Evolutionary conservation across 2,888 invertebrate genomes (phyloP).

Genomic region (Resseliella maxima): DNA sequence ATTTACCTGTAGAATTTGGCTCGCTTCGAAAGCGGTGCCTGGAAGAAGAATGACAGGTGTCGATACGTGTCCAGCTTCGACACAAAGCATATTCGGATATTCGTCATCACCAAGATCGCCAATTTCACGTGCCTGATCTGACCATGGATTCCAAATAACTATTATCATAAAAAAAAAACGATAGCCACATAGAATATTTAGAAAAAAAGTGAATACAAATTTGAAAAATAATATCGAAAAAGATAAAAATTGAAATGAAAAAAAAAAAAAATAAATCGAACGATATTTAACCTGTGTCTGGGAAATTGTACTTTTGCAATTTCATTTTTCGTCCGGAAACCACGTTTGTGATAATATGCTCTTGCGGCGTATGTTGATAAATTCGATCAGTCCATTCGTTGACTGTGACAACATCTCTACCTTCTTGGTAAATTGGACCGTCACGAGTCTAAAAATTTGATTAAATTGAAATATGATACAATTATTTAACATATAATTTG

Average conservation of each 20-base stretch:
- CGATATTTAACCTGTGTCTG: slow-evolving; percentile 79
- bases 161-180: slow-evolving; percentile 59
- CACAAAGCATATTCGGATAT: slow-evolving; percentile 96
- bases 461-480: no score
- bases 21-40: slow-evolving; percentile 91
- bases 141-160: slow-evolving; percentile 98
- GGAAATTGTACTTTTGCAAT: slow-evolving; percentile 93
- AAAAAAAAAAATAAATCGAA: not conserved
- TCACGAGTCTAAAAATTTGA: slow-evolving; percentile 79
- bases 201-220: no score
- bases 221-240: slow-evolving; percentile 30
- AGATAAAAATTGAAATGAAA: no score
- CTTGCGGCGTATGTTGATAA: slow-evolving; percentile 92
- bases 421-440: slow-evolving; percentile 88
- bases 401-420: slow-evolving; percentile 88
- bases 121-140: slow-evolving; percentile 91
- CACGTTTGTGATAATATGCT: slow-evolving; percentile 92
- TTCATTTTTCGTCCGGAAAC: slow-evolving; percentile 92
- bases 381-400: slow-evolving; percentile 84
- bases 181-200: no score
- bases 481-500: no score
- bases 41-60: slow-evolving; percentile 88
- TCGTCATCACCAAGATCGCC: slow-evolving; percentile 97
- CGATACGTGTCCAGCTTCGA: slow-evolving; percentile 92
- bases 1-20: slow-evolving; percentile 85